Percentiles rank a stretch among this genome's conserved stretches.
phyloP scores from a whole-genome alignment of 35 echinoderm and acorn worm genomes.

The Ptychodera flava region DNA sequence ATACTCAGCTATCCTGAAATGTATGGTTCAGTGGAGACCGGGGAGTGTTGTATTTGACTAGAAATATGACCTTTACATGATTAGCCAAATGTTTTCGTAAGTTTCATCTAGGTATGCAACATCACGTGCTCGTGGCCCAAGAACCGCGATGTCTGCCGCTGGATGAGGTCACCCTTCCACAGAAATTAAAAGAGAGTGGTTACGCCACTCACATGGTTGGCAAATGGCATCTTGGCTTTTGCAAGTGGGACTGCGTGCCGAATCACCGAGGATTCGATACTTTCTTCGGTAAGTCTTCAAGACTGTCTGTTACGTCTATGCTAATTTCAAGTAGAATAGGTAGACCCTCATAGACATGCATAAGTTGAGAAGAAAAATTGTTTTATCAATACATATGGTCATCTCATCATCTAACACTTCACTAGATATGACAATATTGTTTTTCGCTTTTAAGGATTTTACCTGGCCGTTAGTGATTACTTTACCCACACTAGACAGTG shows the following conservation, averaged over 20 bases:
- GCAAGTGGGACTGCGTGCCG: slow-evolving; percentile 55
- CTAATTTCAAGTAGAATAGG: no score
- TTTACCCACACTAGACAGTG: background rate
- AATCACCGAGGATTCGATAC: slow-evolving; percentile 67
- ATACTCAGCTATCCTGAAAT: no score
- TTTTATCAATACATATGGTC: no score
- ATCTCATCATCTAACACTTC: no score
- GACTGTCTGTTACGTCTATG: background rate
- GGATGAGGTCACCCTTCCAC: slow-evolving; percentile 49
- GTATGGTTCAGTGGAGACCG: no score
- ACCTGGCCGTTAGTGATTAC: background rate
- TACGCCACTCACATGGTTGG: slow-evolving; percentile 74
- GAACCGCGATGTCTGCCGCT: slow-evolving; percentile 52
- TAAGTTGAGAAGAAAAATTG: no score
- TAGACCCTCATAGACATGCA: no score
- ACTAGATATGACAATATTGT: no score
- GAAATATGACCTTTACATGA: no score
- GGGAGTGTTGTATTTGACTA: no score
- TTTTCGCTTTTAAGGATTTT: no score
- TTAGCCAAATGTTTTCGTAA: background rate
- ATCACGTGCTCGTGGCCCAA: background rate
- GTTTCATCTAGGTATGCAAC: background rate
- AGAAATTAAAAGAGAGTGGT: slow-evolving; percentile 49
- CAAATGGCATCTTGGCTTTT: slow-evolving; percentile 75
- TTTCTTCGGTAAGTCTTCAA: slow-evolving; percentile 49